phyloP scores from a whole-genome alignment of 2,797 vertebrate genomes.

The Carcharodon carcharias region DNA sequence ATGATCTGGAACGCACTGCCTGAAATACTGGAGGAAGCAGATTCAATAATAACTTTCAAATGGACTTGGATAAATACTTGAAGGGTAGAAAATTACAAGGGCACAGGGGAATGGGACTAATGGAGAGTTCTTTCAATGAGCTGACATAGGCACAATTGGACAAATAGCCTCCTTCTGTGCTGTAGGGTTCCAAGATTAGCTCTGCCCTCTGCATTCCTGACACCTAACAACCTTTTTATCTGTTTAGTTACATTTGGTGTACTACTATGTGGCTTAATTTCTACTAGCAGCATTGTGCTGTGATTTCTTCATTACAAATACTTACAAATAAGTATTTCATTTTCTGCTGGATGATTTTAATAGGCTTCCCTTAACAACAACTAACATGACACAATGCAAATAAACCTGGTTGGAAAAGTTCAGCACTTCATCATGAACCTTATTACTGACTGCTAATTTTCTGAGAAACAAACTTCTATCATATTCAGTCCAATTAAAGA shows the following conservation, averaged over 20 bases:
- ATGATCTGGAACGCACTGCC: not conserved
- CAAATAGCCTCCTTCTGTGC: not conserved
- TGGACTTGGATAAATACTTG: not conserved
- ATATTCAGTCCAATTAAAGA: constrained; percentile 21
- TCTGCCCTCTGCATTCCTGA: not conserved
- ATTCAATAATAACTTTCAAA: not conserved
- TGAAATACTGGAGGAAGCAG: not conserved
- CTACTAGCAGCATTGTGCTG: not conserved
- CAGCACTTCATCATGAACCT: constrained; percentile 2
- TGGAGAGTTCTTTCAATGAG: not conserved
- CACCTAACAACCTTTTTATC: not conserved
- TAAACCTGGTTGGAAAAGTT: constrained; percentile 14
- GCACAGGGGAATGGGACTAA: not conserved
- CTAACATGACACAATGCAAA: constrained; percentile 19
- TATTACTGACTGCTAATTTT: constrained; percentile 11
- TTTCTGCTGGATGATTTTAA: constrained; percentile 34
- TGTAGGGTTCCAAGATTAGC: not conserved
- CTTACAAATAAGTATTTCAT: constrained; percentile 13
- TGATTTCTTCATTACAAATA: constrained; percentile 18
- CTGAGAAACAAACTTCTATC: not conserved
- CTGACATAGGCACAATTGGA: not conserved
- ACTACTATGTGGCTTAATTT: not conserved
- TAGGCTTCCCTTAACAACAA: constrained; percentile 5
- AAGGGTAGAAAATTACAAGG: not conserved
- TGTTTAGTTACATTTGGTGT: not conserved